phyloP scores from a whole-genome alignment of 2,113 vertebrate species.

The Antigone vipio region DNA sequence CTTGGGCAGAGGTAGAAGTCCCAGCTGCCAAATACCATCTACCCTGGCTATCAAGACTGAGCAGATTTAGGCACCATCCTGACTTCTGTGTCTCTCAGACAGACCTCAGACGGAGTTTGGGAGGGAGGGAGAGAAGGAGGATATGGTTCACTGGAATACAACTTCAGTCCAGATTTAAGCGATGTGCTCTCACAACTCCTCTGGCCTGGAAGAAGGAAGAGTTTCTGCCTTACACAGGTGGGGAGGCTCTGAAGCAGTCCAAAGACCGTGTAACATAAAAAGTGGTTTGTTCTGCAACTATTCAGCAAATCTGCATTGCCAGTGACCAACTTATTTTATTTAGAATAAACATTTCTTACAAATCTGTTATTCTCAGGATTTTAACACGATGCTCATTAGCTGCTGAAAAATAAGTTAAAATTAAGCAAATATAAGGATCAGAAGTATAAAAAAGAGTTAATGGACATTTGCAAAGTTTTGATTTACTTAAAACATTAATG shows the following conservation, averaged over 20 bases:
- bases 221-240: not conserved
- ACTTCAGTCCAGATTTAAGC: not conserved
- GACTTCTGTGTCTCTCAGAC: not conserved
- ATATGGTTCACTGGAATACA: not conserved
- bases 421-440: not conserved
- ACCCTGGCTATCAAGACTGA: not conserved
- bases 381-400: not conserved
- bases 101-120: not conserved
- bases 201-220: not conserved
- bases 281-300: not conserved
- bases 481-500: slow-evolving; percentile 1
- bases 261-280: not conserved
- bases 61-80: not conserved
- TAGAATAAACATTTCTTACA: not conserved
- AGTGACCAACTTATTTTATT: not conserved
- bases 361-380: not conserved
- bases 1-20: not conserved
- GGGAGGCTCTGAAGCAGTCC: not conserved
- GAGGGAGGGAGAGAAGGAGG: not conserved
- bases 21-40: not conserved
- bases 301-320: not conserved
- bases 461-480: not conserved
- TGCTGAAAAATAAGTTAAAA: not conserved
- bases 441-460: not conserved
- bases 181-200: not conserved